These are phyloP conservation scores for Diorhabda sublineata DNA, from an alignment of 1,140 invertebrate genomes.

Conservation along the genomic window DNA sequence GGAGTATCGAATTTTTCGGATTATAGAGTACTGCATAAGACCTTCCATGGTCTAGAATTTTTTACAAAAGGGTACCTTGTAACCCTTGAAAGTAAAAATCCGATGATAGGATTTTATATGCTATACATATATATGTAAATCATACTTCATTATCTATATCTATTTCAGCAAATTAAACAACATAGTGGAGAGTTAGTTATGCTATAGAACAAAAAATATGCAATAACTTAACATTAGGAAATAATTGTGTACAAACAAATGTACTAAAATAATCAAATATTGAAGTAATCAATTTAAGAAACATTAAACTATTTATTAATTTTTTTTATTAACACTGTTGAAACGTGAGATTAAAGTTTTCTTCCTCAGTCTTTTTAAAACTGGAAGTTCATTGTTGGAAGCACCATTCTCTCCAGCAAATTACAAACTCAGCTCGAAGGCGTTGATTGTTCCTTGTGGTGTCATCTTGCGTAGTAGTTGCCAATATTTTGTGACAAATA, in stretches of 20 bases:
- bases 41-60: constrained; percentile 14
- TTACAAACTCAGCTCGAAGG: constrained; percentile 42
- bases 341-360: constrained; percentile 25
- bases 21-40: constrained; percentile 18
- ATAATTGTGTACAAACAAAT: constrained; percentile 1
- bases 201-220: background rate
- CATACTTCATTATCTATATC: background rate
- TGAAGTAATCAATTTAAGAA: background rate
- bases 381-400: constrained; percentile 25
- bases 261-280: background rate
- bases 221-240: background rate
- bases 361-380: constrained; percentile 43
- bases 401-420: constrained; percentile 43
- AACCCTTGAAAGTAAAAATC: constrained; percentile 13
- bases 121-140: background rate
- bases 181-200: background rate
- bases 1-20: constrained; percentile 19
- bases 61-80: constrained; percentile 20
- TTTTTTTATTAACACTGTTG: background rate
- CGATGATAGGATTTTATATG: background rate
- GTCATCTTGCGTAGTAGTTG: constrained; percentile 27
- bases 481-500: background rate
- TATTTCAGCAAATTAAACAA: background rate
- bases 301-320: background rate
- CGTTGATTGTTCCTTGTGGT: constrained; percentile 31